Percentiles rank a stretch among this genome's conserved stretches.
Evolutionary conservation across 23 tunicate genomes (phyloP).

Genomic region (Diplosoma virens): DNA sequence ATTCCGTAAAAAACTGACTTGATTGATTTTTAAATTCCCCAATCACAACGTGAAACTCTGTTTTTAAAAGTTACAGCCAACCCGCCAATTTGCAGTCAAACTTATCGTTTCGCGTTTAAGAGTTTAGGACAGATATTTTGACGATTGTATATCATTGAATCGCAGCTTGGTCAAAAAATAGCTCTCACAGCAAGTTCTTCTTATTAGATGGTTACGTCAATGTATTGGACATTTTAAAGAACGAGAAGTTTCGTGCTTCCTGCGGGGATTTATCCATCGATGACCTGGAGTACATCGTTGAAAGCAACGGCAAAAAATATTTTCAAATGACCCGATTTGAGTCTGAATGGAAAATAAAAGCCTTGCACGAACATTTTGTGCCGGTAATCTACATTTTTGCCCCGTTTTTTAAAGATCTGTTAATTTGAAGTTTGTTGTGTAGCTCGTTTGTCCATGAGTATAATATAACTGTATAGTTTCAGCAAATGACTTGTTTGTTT

Average conservation of each 20-base stretch:
- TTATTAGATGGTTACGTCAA: not conserved
- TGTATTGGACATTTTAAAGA: not conserved
- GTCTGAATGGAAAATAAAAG: conserved; percentile 24
- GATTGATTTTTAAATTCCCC: too few species aligned
- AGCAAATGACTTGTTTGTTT: not conserved
- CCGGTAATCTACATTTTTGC: too few species aligned
- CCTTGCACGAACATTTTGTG: conserved; percentile 13
- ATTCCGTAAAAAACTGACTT: too few species aligned
- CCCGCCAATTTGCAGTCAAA: too few species aligned
- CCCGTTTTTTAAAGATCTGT: too few species aligned
- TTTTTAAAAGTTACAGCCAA: too few species aligned
- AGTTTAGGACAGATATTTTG: too few species aligned
- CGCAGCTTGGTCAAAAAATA: too few species aligned
- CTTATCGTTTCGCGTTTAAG: too few species aligned
- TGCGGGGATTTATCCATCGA: not conserved
- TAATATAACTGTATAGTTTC: not conserved
- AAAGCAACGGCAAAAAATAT: not conserved
- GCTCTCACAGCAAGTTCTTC: too few species aligned
- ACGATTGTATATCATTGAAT: too few species aligned
- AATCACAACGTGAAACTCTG: too few species aligned
- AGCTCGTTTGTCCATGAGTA: not conserved
- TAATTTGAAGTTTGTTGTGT: not conserved
- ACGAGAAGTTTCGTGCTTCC: not conserved
- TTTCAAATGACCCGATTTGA: not conserved
- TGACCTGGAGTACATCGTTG: conserved; percentile 1